These are phyloP conservation scores for Sebastes trivittatus DNA, from an alignment of 2,797 vertebrate genomes.

Conservation along the genomic window DNA sequence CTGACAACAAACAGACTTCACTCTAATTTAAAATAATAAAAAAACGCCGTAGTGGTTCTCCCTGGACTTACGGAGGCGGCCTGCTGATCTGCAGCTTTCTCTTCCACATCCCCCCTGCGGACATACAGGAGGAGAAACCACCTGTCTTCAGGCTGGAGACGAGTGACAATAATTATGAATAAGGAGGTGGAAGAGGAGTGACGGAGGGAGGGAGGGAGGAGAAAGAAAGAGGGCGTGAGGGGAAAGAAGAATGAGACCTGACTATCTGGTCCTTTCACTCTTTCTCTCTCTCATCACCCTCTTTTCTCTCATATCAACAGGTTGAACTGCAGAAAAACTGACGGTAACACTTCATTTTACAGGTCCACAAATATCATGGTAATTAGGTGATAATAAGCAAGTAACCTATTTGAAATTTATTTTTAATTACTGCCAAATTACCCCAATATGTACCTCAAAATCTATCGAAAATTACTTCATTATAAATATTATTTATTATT, in stretches of 20 bases:
- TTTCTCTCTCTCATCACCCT: slow-evolving; percentile 20
- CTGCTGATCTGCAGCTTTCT: slow-evolving; percentile 72
- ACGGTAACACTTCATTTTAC: too few relatives aligned
- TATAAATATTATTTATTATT: too few relatives aligned
- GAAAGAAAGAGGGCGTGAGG: neutral
- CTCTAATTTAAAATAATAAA: neutral
- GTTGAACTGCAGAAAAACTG: neutral
- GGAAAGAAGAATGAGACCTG: slow-evolving; percentile 68
- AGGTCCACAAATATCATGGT: too few relatives aligned
- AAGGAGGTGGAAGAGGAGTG: neutral
- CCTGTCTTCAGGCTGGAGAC: slow-evolving; percentile 43
- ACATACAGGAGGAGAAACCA: slow-evolving; percentile 26
- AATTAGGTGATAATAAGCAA: too few relatives aligned
- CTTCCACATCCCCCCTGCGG: slow-evolving; percentile 72
- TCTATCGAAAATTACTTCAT: too few relatives aligned
- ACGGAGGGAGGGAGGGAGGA: neutral
- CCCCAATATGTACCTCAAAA: too few relatives aligned
- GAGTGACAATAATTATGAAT: neutral
- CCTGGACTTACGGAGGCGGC: slow-evolving; percentile 61
- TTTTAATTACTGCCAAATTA: too few relatives aligned
- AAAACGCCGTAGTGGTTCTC: neutral
- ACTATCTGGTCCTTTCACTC: slow-evolving; percentile 68
- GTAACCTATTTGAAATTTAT: too few relatives aligned
- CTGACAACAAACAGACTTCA: neutral
- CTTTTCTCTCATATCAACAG: neutral